Percentiles rank a stretch among this genome's conserved stretches.
phyloP scores from a whole-genome alignment of 2,797 vertebrate species.

The Apogon hyalosoma region DNA sequence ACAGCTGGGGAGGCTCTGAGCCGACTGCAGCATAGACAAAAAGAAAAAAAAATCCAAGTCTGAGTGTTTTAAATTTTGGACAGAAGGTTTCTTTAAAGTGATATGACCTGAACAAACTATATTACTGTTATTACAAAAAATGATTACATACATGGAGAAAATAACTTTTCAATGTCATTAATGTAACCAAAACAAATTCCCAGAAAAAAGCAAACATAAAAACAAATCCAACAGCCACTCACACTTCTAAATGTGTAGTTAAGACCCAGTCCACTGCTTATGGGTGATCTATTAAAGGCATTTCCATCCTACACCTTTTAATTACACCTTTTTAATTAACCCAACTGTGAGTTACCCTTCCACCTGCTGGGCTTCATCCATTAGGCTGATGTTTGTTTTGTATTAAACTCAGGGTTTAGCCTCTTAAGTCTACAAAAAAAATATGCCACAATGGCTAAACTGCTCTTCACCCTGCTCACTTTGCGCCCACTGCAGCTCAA shows the following conservation, averaged over 20 bases:
- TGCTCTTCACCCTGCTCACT: slow-evolving; percentile 71
- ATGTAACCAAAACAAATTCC: background rate
- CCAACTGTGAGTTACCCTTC: slow-evolving; percentile 67
- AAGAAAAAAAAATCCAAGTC: background rate
- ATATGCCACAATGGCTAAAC: slow-evolving; percentile 88
- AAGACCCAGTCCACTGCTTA: slow-evolving; percentile 45
- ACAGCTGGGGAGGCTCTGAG: slow-evolving; percentile 92
- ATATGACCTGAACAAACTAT: no score
- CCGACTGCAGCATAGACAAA: slow-evolving; percentile 85
- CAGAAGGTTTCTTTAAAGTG: background rate
- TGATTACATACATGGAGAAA: no score
- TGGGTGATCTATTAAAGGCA: slow-evolving; percentile 69
- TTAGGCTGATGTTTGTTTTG: slow-evolving; percentile 85
- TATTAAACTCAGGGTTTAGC: slow-evolving; percentile 85
- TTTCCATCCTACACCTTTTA: slow-evolving; percentile 58
- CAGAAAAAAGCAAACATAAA: no score
- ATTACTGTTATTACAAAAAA: no score
- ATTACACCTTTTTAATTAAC: slow-evolving; percentile 80
- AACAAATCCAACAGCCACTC: background rate
- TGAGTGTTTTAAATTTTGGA: background rate
- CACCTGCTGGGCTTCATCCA: slow-evolving; percentile 70
- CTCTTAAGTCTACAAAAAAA: slow-evolving; percentile 73
- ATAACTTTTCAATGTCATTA: background rate
- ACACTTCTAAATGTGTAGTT: slow-evolving; percentile 30
- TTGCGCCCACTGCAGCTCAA: slow-evolving; percentile 83